Evolutionary conservation across 2,888 invertebrate species (phyloP).

Genomic region (Caenorhabditis virilis): DNA sequence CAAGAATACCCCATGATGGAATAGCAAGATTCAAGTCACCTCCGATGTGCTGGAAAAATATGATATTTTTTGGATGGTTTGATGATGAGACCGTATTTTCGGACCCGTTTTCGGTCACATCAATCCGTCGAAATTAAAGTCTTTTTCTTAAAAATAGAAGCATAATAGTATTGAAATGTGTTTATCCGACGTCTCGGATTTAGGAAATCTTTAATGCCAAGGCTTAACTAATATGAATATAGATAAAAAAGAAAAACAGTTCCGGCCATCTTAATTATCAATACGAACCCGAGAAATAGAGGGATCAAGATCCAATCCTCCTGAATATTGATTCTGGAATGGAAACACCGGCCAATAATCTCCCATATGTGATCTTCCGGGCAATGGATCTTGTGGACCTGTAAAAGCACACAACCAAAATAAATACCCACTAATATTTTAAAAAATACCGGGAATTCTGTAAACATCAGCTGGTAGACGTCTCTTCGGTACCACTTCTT

Average conservation of each 20-base stretch:
- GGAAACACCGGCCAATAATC: conserved; percentile 62
- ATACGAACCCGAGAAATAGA: conserved; percentile 53
- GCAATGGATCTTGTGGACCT: conserved; percentile 59
- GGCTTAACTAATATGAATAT: too few species aligned
- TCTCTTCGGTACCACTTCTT: conserved; percentile 45
- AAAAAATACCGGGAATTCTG: conserved; percentile 48
- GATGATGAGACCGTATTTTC: too few species aligned
- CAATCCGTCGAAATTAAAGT: too few species aligned
- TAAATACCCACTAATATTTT: neutral
- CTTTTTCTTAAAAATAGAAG: too few species aligned
- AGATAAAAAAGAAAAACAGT: too few species aligned
- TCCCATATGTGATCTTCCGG: conserved; percentile 56
- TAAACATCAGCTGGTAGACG: conserved; percentile 33
- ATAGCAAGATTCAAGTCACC: conserved; percentile 62
- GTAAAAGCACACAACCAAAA: conserved; percentile 4
- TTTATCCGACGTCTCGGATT: too few species aligned
- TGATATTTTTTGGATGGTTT: too few species aligned
- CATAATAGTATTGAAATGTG: too few species aligned
- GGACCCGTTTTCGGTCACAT: too few species aligned
- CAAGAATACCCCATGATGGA: conserved; percentile 60
- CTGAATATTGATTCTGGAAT: conserved; percentile 58
- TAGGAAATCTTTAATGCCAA: too few species aligned
- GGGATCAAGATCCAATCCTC: conserved; percentile 60
- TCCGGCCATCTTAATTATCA: too few species aligned
- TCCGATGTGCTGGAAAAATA: conserved; percentile 54